These are phyloP conservation scores for Metopolophium dirhodum DNA, from an alignment of 1,140 invertebrate species.

Conservation along the genomic window DNA sequence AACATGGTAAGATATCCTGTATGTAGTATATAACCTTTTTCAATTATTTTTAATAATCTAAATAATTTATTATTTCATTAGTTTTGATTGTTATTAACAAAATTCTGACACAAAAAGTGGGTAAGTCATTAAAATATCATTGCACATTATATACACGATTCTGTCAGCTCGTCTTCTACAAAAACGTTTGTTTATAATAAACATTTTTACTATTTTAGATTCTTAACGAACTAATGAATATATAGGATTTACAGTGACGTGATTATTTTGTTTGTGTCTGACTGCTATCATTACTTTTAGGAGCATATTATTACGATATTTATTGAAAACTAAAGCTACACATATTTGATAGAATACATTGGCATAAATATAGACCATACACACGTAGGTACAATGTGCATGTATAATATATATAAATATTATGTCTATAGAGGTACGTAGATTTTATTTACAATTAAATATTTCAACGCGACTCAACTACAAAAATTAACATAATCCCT, in stretches of 20 bases:
- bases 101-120: neutral
- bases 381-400: too few species aligned
- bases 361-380: too few species aligned
- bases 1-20: neutral
- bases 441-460: neutral
- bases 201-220: neutral
- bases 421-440: too few species aligned
- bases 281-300: neutral
- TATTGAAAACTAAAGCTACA: neutral
- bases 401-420: too few species aligned
- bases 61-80: neutral
- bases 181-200: neutral
- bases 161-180: neutral
- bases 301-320: neutral
- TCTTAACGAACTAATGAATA: neutral
- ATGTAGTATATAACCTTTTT: neutral
- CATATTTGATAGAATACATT: neutral
- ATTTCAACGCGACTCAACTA: neutral
- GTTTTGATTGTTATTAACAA: neutral
- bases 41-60: constrained; percentile 5
- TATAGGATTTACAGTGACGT: too few species aligned
- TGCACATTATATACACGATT: neutral
- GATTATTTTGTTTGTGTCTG: too few species aligned
- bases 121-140: neutral
- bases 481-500: too few species aligned